phyloP scores from a whole-genome alignment of 2,113 vertebrate species.

The Ardeotis arabs region DNA sequence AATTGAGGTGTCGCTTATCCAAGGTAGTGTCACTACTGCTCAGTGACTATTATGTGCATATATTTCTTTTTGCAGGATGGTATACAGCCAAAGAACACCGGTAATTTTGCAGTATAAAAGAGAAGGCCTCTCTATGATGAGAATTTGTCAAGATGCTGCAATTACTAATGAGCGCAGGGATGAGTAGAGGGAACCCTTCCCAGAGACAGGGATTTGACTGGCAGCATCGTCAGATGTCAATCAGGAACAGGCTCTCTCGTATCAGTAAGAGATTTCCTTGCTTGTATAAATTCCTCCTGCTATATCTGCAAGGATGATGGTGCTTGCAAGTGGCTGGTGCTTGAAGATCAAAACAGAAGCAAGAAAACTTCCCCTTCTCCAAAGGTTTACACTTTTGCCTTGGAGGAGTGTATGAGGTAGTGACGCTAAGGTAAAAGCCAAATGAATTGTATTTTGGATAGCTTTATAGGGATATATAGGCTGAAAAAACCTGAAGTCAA shows the following conservation, averaged over 20 bases:
- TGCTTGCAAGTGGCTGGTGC: neutral
- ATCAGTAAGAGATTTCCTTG: neutral
- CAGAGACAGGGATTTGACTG: neutral
- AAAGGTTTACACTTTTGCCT: neutral
- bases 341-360: neutral
- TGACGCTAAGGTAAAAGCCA: neutral
- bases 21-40: neutral
- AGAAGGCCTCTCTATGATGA: neutral
- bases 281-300: neutral
- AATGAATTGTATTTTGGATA: neutral
- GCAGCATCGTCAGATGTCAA: neutral
- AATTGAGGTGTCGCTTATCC: neutral
- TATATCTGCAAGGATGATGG: neutral
- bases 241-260: neutral
- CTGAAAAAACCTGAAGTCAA: neutral
- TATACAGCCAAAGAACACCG: neutral
- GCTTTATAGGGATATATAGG: neutral
- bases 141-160: neutral
- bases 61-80: neutral
- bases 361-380: neutral
- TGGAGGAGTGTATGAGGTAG: neutral
- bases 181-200: neutral
- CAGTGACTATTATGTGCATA: neutral
- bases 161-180: neutral
- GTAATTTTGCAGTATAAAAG: neutral